A percentile compares a stretch with the other conserved stretches of the same genome.
These are phyloP conservation scores for Lasioglossum pauxillum DNA, from an alignment of 2,888 invertebrate genomes.

Conservation along the genomic window DNA sequence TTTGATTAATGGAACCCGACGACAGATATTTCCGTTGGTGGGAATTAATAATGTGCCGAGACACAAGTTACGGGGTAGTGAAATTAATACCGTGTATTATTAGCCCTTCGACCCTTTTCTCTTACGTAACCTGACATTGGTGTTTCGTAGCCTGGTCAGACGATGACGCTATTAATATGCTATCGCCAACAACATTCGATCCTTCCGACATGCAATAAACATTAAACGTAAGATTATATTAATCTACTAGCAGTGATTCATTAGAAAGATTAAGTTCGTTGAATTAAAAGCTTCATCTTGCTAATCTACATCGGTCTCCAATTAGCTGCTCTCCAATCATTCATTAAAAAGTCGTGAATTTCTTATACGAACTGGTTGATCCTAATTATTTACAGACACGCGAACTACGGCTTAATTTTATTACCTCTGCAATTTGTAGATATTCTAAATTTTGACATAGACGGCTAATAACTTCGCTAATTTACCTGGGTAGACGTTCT, in stretches of 20 bases:
- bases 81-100: conserved; percentile 57
- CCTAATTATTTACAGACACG: neutral
- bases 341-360: neutral
- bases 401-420: neutral
- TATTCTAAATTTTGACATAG: neutral
- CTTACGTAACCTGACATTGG: conserved; percentile 51
- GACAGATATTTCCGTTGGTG: conserved; percentile 2
- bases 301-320: neutral
- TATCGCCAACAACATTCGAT: neutral
- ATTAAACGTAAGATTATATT: neutral
- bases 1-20: conserved; percentile 46
- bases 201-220: conserved; percentile 19
- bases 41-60: conserved; percentile 41
- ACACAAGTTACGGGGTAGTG: conserved; percentile 7
- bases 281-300: neutral
- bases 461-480: neutral
- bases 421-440: neutral
- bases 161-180: conserved; percentile 36
- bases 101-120: conserved; percentile 49
- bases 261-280: neutral
- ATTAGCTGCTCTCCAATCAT: neutral
- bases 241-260: neutral
- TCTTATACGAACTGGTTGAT: neutral
- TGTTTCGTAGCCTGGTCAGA: neutral
- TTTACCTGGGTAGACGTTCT: neutral